phyloP scores from a whole-genome alignment of 2,888 invertebrate genomes.

The Diarsia brunnea region DNA sequence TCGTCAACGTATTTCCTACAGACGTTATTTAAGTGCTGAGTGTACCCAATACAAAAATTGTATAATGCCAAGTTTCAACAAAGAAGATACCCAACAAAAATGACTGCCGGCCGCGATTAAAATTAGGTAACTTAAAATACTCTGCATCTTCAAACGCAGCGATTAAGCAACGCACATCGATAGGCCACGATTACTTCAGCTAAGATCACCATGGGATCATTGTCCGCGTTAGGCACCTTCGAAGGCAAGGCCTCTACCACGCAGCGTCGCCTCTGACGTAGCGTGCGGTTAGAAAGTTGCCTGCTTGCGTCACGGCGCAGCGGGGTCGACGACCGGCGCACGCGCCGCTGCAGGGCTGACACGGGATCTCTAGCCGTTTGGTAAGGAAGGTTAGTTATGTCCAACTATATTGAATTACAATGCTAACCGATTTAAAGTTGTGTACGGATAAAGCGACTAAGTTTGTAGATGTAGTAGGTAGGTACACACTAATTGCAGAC shows the following conservation, averaged over 20 bases:
- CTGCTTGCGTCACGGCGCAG: slow-evolving; percentile 88
- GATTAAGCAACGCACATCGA: slow-evolving; percentile 59
- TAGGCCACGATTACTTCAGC: slow-evolving; percentile 51
- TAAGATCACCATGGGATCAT: slow-evolving; percentile 68
- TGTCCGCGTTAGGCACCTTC: slow-evolving; percentile 68
- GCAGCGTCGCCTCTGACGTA: slow-evolving; percentile 83
- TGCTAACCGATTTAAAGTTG: not conserved
- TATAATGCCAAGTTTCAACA: slow-evolving; percentile 8
- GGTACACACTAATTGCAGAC: not conserved
- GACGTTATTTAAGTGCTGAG: slow-evolving; percentile 1
- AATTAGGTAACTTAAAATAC: slow-evolving; percentile 9
- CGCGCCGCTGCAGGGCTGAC: slow-evolving; percentile 69
- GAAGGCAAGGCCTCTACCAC: slow-evolving; percentile 82
- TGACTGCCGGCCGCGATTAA: not conserved
- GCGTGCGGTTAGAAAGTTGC: slow-evolving; percentile 88
- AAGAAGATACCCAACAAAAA: slow-evolving; percentile 2
- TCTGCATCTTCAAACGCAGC: slow-evolving; percentile 39
- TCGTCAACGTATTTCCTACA: slow-evolving; percentile 11
- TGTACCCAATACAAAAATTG: slow-evolving; percentile 2
- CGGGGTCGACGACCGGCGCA: slow-evolving; percentile 81
- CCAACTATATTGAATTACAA: not conserved
- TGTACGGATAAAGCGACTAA: not conserved
- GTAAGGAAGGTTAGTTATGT: slow-evolving; percentile 57
- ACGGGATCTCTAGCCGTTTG: slow-evolving; percentile 23
- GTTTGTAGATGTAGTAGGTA: not conserved